A percentile compares a stretch with the other conserved stretches of the same genome.
Evolutionary conservation across 2,888 invertebrate genomes (phyloP).

Genomic region (Eupithecia insigniata): DNA sequence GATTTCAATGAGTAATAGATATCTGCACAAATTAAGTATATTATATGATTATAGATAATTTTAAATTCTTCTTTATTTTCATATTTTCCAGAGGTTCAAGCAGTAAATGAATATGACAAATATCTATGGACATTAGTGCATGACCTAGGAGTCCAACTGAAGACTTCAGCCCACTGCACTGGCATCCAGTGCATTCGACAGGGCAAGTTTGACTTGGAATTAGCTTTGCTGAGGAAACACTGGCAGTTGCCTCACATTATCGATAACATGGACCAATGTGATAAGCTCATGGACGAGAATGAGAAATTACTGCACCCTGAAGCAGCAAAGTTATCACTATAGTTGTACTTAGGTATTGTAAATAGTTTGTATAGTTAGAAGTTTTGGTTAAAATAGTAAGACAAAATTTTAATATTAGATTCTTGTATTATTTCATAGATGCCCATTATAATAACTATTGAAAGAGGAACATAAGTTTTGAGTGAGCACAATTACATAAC

Average conservation of each 20-base stretch:
- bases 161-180: slow-evolving; percentile 91
- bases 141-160: slow-evolving; percentile 91
- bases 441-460: neutral
- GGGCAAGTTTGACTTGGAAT: slow-evolving; percentile 90
- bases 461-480: too few species aligned
- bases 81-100: slow-evolving; percentile 90
- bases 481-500: too few species aligned
- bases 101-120: slow-evolving; percentile 92
- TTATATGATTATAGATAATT: neutral
- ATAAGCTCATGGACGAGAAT: slow-evolving; percentile 80
- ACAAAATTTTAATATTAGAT: neutral
- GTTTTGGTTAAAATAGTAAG: neutral
- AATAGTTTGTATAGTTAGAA: slow-evolving; percentile 9
- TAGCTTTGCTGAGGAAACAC: slow-evolving; percentile 91
- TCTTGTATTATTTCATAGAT: neutral
- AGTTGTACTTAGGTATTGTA: slow-evolving; percentile 28
- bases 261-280: slow-evolving; percentile 85
- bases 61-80: neutral
- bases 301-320: slow-evolving; percentile 70
- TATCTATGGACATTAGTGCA: slow-evolving; percentile 91
- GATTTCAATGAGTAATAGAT: neutral
- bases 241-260: slow-evolving; percentile 90
- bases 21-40: neutral
- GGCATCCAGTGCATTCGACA: slow-evolving; percentile 92
- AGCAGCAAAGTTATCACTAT: slow-evolving; percentile 60